A percentile compares a stretch with the other conserved stretches of the same genome.
Evolutionary conservation across 2,797 vertebrate genomes (phyloP).

Genomic region (Hippocampus kuda): DNA sequence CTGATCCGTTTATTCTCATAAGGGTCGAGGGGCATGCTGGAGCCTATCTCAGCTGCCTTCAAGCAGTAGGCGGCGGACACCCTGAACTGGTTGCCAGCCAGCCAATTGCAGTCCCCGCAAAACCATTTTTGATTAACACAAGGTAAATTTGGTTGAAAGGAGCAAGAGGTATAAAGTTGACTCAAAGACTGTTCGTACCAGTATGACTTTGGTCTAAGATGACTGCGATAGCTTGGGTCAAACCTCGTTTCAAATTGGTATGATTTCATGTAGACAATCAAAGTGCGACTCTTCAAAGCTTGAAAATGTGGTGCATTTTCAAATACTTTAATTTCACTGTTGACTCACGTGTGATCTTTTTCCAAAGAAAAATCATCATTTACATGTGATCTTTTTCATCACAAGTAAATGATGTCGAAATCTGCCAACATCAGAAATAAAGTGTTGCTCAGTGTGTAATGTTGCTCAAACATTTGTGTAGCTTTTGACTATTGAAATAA

Average conservation of each 20-base stretch:
- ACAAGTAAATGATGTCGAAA: neutral
- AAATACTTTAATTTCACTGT: no score
- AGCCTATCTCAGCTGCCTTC: no score
- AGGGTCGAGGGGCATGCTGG: no score
- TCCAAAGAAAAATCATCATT: no score
- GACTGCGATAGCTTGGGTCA: no score
- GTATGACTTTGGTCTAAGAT: neutral
- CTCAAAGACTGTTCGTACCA: neutral
- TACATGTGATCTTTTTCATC: neutral
- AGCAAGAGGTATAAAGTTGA: neutral
- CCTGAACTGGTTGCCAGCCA: no score
- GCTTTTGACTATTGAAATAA: neutral
- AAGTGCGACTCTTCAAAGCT: neutral
- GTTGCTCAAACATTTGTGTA: neutral
- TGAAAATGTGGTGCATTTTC: neutral
- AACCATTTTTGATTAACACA: neutral
- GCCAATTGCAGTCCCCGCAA: no score
- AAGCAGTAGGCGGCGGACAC: no score
- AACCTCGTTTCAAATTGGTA: no score
- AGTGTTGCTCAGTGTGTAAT: neutral
- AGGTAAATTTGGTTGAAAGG: neutral
- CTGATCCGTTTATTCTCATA: no score
- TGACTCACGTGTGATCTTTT: no score
- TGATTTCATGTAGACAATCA: neutral
- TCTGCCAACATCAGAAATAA: neutral